phyloP scores from a whole-genome alignment of 2,113 vertebrate species.

The cat (Felis catus) region DNA sequence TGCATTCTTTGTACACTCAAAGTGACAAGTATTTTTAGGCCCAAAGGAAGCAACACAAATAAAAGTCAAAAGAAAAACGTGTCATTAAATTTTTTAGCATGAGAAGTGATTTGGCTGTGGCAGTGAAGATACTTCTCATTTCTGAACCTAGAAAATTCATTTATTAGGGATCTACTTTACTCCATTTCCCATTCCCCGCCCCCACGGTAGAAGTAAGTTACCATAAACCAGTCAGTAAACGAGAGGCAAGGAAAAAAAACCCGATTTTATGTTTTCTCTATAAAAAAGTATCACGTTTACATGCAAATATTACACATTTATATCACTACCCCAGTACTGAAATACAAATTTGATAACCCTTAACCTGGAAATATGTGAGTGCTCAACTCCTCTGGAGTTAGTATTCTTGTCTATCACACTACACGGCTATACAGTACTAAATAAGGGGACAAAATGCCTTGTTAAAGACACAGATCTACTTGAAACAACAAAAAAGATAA shows the following conservation, averaged over 20 bases:
- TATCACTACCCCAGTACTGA: background rate
- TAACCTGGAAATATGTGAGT: background rate
- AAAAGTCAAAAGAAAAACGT: background rate
- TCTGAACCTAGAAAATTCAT: background rate
- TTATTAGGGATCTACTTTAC: background rate
- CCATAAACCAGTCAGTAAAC: conserved; percentile 5
- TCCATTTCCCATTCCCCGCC: background rate
- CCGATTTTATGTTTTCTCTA: background rate
- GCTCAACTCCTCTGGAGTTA: background rate
- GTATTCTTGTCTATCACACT: background rate
- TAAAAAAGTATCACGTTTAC: background rate
- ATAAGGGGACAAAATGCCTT: background rate
- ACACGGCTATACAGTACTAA: background rate
- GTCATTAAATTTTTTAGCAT: conserved; percentile 15
- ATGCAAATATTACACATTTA: too few relatives aligned
- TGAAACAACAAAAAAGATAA: conserved; percentile 53
- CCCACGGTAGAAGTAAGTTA: background rate
- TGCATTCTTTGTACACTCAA: background rate
- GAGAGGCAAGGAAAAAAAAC: background rate
- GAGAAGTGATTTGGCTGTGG: conserved; percentile 26
- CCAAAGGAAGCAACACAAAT: conserved; percentile 46
- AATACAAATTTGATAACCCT: background rate
- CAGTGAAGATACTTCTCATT: background rate
- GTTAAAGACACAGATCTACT: conserved; percentile 2
- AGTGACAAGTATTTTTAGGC: background rate